Evolutionary conservation across 2,113 vertebrate genomes (phyloP).

Genomic region (Alethe diademata): DNA sequence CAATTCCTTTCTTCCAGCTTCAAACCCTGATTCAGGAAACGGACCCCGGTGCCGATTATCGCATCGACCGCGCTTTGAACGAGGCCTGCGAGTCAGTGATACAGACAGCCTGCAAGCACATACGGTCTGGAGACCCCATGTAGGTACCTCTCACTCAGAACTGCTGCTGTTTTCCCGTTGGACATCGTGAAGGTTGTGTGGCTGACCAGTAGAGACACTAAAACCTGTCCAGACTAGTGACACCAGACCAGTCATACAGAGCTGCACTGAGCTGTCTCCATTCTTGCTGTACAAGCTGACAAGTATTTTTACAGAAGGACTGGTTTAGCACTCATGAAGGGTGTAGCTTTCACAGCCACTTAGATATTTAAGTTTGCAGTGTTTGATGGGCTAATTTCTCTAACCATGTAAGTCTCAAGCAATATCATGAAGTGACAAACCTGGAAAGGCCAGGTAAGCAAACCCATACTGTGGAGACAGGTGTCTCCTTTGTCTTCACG

Average conservation of each 20-base stretch:
- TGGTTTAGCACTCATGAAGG: not conserved
- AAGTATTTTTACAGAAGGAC: not conserved
- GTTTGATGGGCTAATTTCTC: not conserved
- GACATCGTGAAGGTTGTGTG: not conserved
- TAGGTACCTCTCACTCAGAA: slow-evolving; percentile 65
- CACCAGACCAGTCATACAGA: not conserved
- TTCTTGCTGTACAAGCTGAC: not conserved
- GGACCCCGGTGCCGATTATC: slow-evolving; percentile 92
- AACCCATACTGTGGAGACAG: not conserved
- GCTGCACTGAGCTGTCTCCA: accelerated
- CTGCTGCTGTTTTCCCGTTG: accelerated
- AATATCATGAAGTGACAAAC: not conserved
- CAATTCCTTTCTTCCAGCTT: slow-evolving; percentile 75
- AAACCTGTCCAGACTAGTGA: not conserved
- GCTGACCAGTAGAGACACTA: not conserved
- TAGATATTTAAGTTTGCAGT: not conserved
- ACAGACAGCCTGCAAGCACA: slow-evolving; percentile 97
- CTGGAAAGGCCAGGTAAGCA: not conserved
- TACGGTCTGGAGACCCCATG: slow-evolving; percentile 95
- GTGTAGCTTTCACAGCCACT: not conserved
- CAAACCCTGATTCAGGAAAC: slow-evolving; percentile 94
- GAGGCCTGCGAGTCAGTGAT: slow-evolving; percentile 97
- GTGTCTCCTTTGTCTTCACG: not conserved
- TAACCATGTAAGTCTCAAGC: accelerated
- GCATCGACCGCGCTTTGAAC: slow-evolving; percentile 93